These are phyloP conservation scores for Antrozous pallidus DNA, from an alignment of 2,797 vertebrate species.

Conservation along the genomic window DNA sequence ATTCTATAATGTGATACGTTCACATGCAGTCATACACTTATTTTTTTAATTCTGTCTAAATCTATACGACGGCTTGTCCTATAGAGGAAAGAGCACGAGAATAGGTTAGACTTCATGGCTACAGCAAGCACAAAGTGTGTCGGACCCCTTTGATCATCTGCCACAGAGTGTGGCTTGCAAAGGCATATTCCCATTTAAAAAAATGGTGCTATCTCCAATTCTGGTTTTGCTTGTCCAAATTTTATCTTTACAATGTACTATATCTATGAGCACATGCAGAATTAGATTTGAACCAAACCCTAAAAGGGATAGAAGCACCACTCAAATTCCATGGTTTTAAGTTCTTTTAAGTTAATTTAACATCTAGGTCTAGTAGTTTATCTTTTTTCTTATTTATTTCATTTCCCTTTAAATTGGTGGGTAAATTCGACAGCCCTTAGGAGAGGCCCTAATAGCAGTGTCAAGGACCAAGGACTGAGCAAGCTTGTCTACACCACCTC, in stretches of 20 bases:
- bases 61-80: neutral
- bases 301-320: neutral
- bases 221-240: neutral
- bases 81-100: neutral
- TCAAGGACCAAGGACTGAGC: conserved; percentile 26
- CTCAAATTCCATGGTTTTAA: neutral
- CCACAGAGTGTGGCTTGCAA: neutral
- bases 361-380: neutral
- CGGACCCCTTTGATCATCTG: neutral
- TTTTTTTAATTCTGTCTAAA: neutral
- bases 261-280: neutral
- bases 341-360: neutral
- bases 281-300: neutral
- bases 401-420: conserved; percentile 58
- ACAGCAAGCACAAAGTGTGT: neutral
- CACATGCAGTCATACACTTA: neutral
- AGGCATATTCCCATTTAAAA: neutral
- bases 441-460: conserved; percentile 51
- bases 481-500: conserved; percentile 2
- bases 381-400: conserved; percentile 12
- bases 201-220: neutral
- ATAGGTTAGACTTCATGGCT: neutral
- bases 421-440: conserved; percentile 31
- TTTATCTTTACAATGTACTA: conserved; percentile 30
- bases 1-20: neutral